phyloP scores from a whole-genome alignment of 2,888 invertebrate species.

The Euzophera pinguis region DNA sequence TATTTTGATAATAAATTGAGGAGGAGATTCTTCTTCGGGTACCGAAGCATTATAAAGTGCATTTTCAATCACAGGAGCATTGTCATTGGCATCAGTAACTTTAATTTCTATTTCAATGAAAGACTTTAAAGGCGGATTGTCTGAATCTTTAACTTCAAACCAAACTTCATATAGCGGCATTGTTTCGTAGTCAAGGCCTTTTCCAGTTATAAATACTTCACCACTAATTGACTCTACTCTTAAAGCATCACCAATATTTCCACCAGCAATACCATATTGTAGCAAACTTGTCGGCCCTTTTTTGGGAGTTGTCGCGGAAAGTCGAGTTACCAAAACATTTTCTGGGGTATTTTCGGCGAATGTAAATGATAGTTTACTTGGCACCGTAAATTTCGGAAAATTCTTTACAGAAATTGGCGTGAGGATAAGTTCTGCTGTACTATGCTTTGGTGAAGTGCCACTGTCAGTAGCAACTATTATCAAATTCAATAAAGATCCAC shows the following conservation, averaged over 20 bases:
- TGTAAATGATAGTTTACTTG: conserved; percentile 85
- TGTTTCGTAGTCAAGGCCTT: conserved; percentile 91
- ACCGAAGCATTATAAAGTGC: conserved; percentile 91
- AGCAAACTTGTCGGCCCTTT: conserved; percentile 84
- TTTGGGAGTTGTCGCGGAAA: conserved; percentile 90
- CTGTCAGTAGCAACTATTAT: conserved; percentile 90
- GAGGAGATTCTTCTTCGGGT: conserved; percentile 91
- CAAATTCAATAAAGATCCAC: conserved; percentile 83
- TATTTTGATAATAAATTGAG: conserved; percentile 86
- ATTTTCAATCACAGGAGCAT: conserved; percentile 90
- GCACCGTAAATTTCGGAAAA: conserved; percentile 89
- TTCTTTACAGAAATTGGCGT: conserved; percentile 87
- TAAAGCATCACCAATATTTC: conserved; percentile 93
- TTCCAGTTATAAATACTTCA: conserved; percentile 87
- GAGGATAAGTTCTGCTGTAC: conserved; percentile 87
- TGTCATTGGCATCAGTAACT: conserved; percentile 96
- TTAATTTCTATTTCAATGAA: conserved; percentile 91
- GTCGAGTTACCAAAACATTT: conserved; percentile 86
- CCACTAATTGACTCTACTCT: conserved; percentile 89
- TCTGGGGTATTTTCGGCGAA: conserved; percentile 89
- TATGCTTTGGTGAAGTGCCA: conserved; percentile 84
- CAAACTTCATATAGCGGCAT: conserved; percentile 92
- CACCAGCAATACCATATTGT: conserved; percentile 93
- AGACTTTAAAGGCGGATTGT: conserved; percentile 88
- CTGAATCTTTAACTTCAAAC: conserved; percentile 94